Conservation (phyloP, 2,113 vertebrate genomes). For the Zosterops pallidus region DNA sequence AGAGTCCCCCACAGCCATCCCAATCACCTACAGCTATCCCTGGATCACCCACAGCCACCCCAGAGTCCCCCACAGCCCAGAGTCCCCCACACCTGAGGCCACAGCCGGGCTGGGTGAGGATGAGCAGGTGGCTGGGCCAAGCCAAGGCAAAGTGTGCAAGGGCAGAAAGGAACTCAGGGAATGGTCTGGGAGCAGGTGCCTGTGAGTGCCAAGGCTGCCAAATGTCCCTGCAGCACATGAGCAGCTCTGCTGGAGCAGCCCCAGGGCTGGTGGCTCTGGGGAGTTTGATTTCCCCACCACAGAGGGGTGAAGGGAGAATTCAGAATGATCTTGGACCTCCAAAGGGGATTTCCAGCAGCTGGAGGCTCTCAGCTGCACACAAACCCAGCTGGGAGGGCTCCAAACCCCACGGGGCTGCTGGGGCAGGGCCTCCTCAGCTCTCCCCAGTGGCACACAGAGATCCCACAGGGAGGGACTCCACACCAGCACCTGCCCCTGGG, state of each 20-base stretch:
- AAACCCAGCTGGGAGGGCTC: neutral
- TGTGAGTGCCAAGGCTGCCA: neutral
- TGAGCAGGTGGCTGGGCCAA: neutral
- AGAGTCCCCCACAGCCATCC: neutral
- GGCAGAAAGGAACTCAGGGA: neutral
- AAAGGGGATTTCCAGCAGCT: neutral
- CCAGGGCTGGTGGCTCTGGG: neutral
- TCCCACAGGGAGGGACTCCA: no score
- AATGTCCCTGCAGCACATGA: neutral
- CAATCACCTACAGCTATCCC: neutral
- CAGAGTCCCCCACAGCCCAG: neutral
- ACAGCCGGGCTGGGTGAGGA: neutral
- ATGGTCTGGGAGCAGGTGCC: neutral
- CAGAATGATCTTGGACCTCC: rapidly evolving
- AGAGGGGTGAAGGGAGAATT: neutral
- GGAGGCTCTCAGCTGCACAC: neutral
- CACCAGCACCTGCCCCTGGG: neutral
- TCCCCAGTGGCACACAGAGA: no score
- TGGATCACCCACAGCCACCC: neutral
- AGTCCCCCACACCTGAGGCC: neutral
- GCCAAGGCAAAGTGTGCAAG: neutral
- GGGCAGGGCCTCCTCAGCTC: neutral
- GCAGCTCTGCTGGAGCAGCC: neutral
- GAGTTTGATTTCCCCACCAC: neutral
- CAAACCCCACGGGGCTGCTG: neutral